phyloP scores from a whole-genome alignment of 30 jellyfish, hydroid and myxozoan species.

The Hydra vulgaris region DNA sequence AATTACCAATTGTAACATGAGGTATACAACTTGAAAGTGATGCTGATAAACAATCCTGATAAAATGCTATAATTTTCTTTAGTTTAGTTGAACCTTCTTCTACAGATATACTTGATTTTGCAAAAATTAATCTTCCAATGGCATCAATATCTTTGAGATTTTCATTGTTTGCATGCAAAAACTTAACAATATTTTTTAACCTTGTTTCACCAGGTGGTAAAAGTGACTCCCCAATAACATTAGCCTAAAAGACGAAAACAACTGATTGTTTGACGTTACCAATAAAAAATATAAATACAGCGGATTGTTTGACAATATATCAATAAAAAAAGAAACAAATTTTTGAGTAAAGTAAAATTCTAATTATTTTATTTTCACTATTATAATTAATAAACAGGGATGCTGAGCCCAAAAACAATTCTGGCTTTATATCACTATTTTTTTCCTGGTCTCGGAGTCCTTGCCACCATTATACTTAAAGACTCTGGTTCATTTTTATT shows the following conservation, averaged over 20 bases:
- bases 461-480: no score
- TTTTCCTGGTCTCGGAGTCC: no score
- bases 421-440: no score
- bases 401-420: no score
- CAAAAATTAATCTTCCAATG: constrained; percentile 30
- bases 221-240: constrained; percentile 27
- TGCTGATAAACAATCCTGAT: constrained; percentile 15
- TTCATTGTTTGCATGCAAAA: constrained; percentile 34
- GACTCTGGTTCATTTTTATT: no score
- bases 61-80: constrained; percentile 1
- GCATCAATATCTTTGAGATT: constrained; percentile 38
- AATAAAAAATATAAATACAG: no score
- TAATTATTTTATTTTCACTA: no score
- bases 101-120: constrained; percentile 4
- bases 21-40: not conserved
- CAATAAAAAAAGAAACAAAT: no score
- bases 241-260: constrained; percentile 27
- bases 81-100: constrained; percentile 13
- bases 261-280: no score
- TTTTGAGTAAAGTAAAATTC: no score
- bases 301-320: no score
- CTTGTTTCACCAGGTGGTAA: constrained; percentile 78
- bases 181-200: constrained; percentile 65
- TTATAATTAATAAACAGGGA: no score
- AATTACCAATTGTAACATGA: not conserved